These are phyloP conservation scores for Lethrus apterus DNA, from an alignment of 1,140 invertebrate species.

Conservation along the genomic window DNA sequence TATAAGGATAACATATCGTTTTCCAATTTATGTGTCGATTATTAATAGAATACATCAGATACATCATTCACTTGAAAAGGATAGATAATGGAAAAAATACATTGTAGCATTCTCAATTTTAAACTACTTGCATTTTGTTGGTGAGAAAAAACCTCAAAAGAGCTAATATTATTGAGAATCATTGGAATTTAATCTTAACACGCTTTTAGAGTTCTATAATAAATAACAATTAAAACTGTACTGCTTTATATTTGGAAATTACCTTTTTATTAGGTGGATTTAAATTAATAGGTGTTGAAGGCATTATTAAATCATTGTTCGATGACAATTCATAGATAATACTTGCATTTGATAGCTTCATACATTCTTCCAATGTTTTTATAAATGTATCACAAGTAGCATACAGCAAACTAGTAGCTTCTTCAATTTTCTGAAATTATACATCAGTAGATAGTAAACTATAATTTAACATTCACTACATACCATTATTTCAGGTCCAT, in stretches of 20 bases:
- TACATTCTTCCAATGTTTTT: constrained; percentile 71
- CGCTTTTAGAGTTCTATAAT: constrained; percentile 18
- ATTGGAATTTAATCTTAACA: constrained; percentile 20
- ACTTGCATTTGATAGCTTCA: constrained; percentile 55
- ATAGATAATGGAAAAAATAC: constrained; percentile 2
- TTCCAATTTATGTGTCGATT: not conserved
- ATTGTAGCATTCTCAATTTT: not conserved
- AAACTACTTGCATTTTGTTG: not conserved
- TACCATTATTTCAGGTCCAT: constrained; percentile 56
- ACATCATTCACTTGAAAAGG: not conserved
- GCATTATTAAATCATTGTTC: constrained; percentile 36
- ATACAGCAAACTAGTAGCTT: constrained; percentile 63
- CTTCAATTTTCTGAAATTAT: constrained; percentile 61
- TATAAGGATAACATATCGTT: constrained; percentile 6
- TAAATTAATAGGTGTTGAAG: constrained; percentile 31
- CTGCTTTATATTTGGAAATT: constrained; percentile 6
- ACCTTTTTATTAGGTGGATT: constrained; percentile 32
- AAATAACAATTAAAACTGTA: not conserved
- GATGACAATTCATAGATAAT: constrained; percentile 42
- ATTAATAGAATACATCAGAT: not conserved
- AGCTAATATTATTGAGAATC: constrained; percentile 15
- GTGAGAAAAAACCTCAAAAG: not conserved
- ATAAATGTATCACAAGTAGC: constrained; percentile 81
- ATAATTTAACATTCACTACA: constrained; percentile 14
- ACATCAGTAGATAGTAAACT: constrained; percentile 3